A percentile compares a stretch with the other conserved stretches of the same genome.
phyloP scores from a whole-genome alignment of 1,140 invertebrate genomes.

The Calycopis cecrops region DNA sequence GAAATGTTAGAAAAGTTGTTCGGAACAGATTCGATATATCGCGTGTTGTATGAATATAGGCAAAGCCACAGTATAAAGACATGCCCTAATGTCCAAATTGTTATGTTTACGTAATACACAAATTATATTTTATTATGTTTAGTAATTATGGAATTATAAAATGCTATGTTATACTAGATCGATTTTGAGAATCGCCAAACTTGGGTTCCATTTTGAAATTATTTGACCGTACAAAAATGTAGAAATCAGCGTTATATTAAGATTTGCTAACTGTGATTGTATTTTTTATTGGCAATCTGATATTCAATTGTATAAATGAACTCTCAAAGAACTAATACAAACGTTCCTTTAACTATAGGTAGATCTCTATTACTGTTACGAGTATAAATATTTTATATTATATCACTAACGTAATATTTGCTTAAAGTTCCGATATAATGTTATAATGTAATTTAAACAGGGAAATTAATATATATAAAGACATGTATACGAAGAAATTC shows the following conservation, averaged over 20 bases:
- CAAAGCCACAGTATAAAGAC: slow-evolving; percentile 31
- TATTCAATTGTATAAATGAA: slow-evolving; percentile 2
- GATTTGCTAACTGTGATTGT: slow-evolving; percentile 67
- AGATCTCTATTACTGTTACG: slow-evolving; percentile 70
- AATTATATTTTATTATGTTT: too few relatives aligned
- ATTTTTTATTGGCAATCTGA: slow-evolving; percentile 55
- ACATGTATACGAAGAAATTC: too few relatives aligned
- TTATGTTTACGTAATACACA: slow-evolving; percentile 31
- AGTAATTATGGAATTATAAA: too few relatives aligned
- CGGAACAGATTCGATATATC: slow-evolving; percentile 51
- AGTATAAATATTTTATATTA: slow-evolving; percentile 43
- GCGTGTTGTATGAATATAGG: slow-evolving; percentile 59
- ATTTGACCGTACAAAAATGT: slow-evolving; percentile 19
- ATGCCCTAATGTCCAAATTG: slow-evolving; percentile 34
- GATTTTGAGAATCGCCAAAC: too few relatives aligned
- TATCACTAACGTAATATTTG: slow-evolving; percentile 7
- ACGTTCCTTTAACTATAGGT: slow-evolving; percentile 72
- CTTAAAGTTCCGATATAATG: slow-evolving; percentile 11
- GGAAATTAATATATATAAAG: too few relatives aligned
- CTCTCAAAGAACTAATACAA: slow-evolving; percentile 64
- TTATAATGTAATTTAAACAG: not conserved
- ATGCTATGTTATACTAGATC: too few relatives aligned
- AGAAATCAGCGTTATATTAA: slow-evolving; percentile 57
- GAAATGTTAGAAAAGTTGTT: slow-evolving; percentile 68
- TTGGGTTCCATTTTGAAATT: slow-evolving; percentile 1